A percentile compares a stretch with the other conserved stretches of the same genome.
Conservation (phyloP, 2,113 vertebrate genomes). For the Oryzias melastigma region DNA sequence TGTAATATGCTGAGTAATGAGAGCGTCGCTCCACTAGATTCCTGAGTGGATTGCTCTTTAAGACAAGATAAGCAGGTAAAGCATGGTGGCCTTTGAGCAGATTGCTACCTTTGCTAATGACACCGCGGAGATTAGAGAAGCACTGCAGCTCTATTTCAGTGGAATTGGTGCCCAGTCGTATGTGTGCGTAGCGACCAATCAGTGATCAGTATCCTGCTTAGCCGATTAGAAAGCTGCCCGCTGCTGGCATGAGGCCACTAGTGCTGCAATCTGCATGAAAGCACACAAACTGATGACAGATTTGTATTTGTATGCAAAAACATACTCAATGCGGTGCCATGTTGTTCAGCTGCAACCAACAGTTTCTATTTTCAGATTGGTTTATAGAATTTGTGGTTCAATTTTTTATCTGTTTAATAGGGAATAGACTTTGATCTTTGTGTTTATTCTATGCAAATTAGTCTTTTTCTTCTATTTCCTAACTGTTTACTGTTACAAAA, state of each 20-base stretch:
- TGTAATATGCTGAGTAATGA: constrained; percentile 18
- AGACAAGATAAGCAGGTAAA: constrained; percentile 25
- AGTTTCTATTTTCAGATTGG: constrained; percentile 13
- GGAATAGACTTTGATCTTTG: no score
- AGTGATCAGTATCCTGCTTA: constrained; percentile 38
- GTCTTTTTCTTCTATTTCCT: no score
- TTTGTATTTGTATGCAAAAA: background rate
- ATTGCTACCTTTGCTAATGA: constrained; percentile 64
- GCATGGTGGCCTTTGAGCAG: constrained; percentile 52
- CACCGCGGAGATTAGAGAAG: constrained; percentile 57
- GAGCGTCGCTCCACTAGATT: constrained; percentile 15
- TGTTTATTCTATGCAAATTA: no score
- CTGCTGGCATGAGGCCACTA: constrained; percentile 5
- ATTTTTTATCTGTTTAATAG: background rate
- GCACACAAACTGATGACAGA: background rate
- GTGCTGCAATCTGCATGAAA: background rate
- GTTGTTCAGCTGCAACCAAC: constrained; percentile 15
- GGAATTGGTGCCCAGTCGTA: constrained; percentile 16
- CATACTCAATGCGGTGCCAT: constrained; percentile 3
- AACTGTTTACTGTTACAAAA: no score
- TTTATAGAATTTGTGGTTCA: constrained; percentile 5
- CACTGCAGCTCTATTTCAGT: constrained; percentile 33
- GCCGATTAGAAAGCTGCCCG: constrained; percentile 46
- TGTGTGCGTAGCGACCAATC: constrained; percentile 32
- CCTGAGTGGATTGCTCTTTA: constrained; percentile 29